Conservation (phyloP, 2,113 vertebrate genomes). For the Gobiocypris rarus region DNA sequence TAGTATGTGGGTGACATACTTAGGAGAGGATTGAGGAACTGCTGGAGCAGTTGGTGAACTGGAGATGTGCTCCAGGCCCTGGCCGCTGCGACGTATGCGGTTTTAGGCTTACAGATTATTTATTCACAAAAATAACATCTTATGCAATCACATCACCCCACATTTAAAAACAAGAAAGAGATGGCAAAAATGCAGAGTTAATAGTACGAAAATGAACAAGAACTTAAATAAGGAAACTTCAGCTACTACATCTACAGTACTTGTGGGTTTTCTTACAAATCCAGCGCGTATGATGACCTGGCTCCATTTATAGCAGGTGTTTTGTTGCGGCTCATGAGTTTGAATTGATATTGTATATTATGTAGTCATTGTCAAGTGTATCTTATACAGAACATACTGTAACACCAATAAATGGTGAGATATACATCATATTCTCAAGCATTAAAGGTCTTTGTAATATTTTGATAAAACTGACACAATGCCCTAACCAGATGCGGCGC, state of each 20-base stretch:
- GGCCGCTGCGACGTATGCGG: neutral
- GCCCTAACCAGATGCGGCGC: neutral
- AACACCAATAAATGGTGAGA: neutral
- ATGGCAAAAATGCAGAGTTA: neutral
- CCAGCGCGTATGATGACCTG: neutral
- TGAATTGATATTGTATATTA: neutral
- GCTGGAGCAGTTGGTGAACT: constrained; percentile 23
- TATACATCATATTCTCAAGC: neutral
- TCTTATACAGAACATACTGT: neutral
- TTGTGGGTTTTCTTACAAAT: neutral
- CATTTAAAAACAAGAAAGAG: neutral
- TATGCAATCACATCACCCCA: constrained; percentile 3
- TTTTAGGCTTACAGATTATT: neutral
- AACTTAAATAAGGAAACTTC: neutral
- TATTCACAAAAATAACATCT: constrained; percentile 18
- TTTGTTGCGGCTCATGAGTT: neutral
- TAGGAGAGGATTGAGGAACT: constrained; percentile 21
- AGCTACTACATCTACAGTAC: neutral
- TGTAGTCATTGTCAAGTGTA: neutral
- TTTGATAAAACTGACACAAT: neutral
- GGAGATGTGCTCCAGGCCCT: neutral
- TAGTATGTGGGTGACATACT: constrained; percentile 11
- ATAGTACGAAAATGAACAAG: neutral
- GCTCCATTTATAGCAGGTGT: neutral
- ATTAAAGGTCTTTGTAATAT: neutral